phyloP scores from a whole-genome alignment of 1,140 invertebrate genomes.

The Drosophila rufa region DNA sequence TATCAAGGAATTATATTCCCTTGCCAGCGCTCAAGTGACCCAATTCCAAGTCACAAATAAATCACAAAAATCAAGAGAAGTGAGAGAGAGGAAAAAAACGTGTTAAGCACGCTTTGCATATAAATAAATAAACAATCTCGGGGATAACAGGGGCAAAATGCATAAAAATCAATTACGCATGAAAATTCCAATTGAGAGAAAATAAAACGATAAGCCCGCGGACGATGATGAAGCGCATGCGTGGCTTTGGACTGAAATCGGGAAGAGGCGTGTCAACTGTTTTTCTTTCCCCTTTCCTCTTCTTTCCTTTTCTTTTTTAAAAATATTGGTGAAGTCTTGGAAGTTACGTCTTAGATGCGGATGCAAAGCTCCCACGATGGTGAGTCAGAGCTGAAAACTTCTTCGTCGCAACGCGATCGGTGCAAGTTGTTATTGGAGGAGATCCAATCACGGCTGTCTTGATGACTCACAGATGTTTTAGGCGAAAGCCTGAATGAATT shows the following conservation, averaged over 20 bases:
- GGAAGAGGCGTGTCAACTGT: constrained; percentile 23
- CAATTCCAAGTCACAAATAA: constrained; percentile 50
- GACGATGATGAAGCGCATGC: constrained; percentile 33
- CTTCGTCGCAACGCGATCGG: constrained; percentile 35
- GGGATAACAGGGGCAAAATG: constrained; percentile 26
- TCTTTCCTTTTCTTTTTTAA: not conserved
- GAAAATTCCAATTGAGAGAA: constrained; percentile 59
- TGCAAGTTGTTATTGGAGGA: constrained; percentile 35
- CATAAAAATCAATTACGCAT: constrained; percentile 81
- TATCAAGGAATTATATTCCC: constrained; percentile 20
- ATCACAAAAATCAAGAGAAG: constrained; percentile 26
- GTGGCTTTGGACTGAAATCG: constrained; percentile 15
- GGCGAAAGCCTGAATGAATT: constrained; percentile 48
- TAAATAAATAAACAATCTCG: constrained; percentile 51
- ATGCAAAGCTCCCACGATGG: constrained; percentile 37
- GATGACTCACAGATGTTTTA: constrained; percentile 44
- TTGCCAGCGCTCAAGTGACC: constrained; percentile 47
- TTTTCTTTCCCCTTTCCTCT: not conserved
- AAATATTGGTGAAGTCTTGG: constrained; percentile 4
- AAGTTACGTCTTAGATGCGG: constrained; percentile 25
- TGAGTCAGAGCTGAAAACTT: constrained; percentile 42
- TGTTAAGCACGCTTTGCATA: constrained; percentile 69
- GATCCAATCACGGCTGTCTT: constrained; percentile 24
- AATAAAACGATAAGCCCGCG: constrained; percentile 14
- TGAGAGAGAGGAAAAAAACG: constrained; percentile 44